Percentiles rank a stretch among this genome's conserved stretches.
These are phyloP conservation scores for Teleopsis dalmanni DNA, from an alignment of 1,140 invertebrate species.

Conservation along the genomic window DNA sequence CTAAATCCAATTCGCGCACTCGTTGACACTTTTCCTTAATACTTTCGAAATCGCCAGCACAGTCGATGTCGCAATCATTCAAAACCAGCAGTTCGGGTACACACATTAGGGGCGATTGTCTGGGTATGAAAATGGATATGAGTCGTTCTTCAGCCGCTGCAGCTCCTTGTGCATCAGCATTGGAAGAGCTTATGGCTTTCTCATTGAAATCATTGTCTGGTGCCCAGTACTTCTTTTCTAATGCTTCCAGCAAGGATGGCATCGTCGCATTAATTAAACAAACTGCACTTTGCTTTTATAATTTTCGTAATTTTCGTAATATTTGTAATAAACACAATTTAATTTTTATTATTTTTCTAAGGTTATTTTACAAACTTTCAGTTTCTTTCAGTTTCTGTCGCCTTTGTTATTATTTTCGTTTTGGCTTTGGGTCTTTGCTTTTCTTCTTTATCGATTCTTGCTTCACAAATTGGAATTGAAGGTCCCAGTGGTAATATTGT, in stretches of 20 bases:
- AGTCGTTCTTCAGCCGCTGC: conserved; percentile 50
- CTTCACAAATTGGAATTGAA: no score
- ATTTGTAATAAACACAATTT: conserved; percentile 1
- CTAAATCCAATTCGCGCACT: conserved; percentile 83
- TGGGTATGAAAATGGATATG: conserved; percentile 75
- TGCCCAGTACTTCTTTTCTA: conserved; percentile 70
- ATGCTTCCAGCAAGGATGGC: conserved; percentile 76
- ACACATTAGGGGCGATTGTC: conserved; percentile 63
- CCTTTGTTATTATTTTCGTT: no score
- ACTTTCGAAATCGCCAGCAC: conserved; percentile 70
- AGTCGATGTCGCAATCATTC: conserved; percentile 82
- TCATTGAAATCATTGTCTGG: conserved; percentile 46
- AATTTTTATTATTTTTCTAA: conserved; percentile 2
- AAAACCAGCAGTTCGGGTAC: conserved; percentile 78
- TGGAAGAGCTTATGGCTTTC: conserved; percentile 43
- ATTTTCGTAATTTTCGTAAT: conserved; percentile 4
- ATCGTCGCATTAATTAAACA: conserved; percentile 43
- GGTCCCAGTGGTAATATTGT: no score
- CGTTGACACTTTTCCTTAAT: conserved; percentile 73
- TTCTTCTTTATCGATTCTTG: no score
- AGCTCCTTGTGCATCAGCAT: neutral
- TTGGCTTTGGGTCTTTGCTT: no score
- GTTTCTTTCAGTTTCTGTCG: no score
- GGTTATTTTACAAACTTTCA: conserved; percentile 5
- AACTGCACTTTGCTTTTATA: neutral